Evolutionary conservation across 2,888 invertebrate genomes (phyloP).

Genomic region (Hydrotaea cyrtoneurina): DNA sequence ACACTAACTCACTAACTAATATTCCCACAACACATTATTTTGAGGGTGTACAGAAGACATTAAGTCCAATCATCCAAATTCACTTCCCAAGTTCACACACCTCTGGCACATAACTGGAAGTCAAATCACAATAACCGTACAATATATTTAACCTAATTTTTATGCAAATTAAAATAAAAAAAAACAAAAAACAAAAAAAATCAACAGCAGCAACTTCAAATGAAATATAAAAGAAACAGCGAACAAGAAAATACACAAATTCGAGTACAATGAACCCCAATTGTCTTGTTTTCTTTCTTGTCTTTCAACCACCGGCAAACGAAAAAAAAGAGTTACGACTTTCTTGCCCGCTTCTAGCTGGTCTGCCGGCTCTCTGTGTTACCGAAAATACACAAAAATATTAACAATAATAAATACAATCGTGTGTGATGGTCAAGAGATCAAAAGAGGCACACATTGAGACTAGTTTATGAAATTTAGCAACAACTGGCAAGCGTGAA

Average conservation of each 20-base stretch:
- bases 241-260: conserved; percentile 7
- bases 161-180: conserved; percentile 52
- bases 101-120: neutral
- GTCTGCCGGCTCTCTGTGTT: neutral
- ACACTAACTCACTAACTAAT: too few species aligned
- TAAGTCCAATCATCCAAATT: neutral
- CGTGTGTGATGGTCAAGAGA: neutral
- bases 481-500: conserved; percentile 24
- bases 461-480: conserved; percentile 13
- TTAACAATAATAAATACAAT: neutral
- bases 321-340: conserved; percentile 22
- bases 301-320: conserved; percentile 26
- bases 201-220: conserved; percentile 9
- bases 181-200: conserved; percentile 1
- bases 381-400: neutral
- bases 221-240: conserved; percentile 37
- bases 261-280: conserved; percentile 52
- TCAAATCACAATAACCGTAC: neutral
- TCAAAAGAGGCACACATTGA: conserved; percentile 1
- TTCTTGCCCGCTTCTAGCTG: conserved; percentile 6
- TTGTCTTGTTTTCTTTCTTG: conserved; percentile 35
- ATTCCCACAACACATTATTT: neutral
- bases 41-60: too few species aligned
- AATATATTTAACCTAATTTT: conserved; percentile 54
- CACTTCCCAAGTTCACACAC: conserved; percentile 11